Conservation (phyloP, 2,888 invertebrate species). For the Athalia rosae region DNA sequence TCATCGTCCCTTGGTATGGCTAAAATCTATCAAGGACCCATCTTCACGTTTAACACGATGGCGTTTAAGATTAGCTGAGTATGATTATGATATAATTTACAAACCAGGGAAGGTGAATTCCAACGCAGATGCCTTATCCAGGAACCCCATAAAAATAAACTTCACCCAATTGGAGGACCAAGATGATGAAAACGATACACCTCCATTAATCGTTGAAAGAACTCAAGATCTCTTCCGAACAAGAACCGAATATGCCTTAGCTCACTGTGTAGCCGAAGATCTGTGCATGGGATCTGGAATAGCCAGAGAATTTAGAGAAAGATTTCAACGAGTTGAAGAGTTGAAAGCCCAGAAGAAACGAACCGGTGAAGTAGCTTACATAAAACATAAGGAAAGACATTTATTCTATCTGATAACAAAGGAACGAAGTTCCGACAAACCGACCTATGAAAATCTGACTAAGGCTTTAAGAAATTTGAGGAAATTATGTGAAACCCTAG, state of each 20-base stretch:
- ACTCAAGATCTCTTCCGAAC: not conserved
- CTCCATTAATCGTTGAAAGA: not conserved
- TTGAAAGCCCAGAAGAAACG: not conserved
- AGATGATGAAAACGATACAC: not conserved
- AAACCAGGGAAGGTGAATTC: constrained; percentile 40
- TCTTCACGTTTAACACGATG: constrained; percentile 46
- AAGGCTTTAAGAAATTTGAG: constrained; percentile 63
- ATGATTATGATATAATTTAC: constrained; percentile 42
- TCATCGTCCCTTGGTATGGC: constrained; percentile 47
- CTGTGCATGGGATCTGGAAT: constrained; percentile 30
- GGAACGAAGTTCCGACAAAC: constrained; percentile 3
- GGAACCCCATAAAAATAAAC: not conserved
- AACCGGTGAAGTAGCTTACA: constrained; percentile 31
- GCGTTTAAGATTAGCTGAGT: constrained; percentile 43
- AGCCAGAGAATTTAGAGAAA: constrained; percentile 13
- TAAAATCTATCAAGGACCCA: constrained; percentile 38
- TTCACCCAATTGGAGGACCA: no score
- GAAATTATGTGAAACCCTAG: constrained; percentile 64
- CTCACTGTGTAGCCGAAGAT: constrained; percentile 43
- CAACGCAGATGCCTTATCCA: constrained; percentile 36
- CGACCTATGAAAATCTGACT: not conserved
- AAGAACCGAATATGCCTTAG: not conserved
- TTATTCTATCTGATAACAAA: constrained; percentile 25
- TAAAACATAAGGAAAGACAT: not conserved
- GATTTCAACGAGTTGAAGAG: not conserved